Percentiles rank a stretch among this genome's conserved stretches.
phyloP scores from a whole-genome alignment of 2,888 invertebrate genomes.

The Nysson spinosus region DNA sequence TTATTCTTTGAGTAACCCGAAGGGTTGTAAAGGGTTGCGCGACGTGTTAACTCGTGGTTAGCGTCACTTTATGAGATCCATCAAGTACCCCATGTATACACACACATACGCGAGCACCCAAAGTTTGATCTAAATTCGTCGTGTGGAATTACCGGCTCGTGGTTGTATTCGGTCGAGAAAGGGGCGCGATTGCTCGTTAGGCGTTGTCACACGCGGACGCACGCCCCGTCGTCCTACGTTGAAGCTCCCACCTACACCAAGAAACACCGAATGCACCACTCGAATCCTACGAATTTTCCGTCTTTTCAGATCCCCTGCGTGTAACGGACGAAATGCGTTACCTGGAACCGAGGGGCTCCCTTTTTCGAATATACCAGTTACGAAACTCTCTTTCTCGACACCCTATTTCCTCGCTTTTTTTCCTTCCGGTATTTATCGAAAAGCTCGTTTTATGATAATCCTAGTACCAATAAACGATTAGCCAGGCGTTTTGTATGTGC shows the following conservation, averaged over 20 bases:
- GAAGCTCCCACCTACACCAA: constrained; percentile 53
- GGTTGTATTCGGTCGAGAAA: constrained; percentile 30
- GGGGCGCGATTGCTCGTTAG: constrained; percentile 62
- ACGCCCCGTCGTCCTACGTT: constrained; percentile 55
- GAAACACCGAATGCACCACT: constrained; percentile 25
- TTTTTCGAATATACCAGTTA: too few species aligned
- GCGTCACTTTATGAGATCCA: constrained; percentile 40
- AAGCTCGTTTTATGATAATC: constrained; percentile 21
- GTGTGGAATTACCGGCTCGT: constrained; percentile 10
- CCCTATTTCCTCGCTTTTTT: too few species aligned
- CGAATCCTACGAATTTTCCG: constrained; percentile 15
- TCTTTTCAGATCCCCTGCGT: constrained; percentile 2
- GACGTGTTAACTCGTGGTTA: constrained; percentile 17
- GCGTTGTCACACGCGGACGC: constrained; percentile 68
- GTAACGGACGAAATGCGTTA: constrained; percentile 38
- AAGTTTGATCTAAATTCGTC: constrained; percentile 10
- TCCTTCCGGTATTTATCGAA: neutral
- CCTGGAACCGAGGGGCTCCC: constrained; percentile 25
- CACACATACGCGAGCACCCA: neutral
- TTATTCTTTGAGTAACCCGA: neutral
- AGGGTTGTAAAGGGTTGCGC: constrained; percentile 14
- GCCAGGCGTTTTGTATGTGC: constrained; percentile 45
- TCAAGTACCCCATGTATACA: too few species aligned
- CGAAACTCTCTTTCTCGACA: too few species aligned
- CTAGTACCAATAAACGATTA: constrained; percentile 26